phyloP scores from a whole-genome alignment of 2,888 invertebrate genomes.

The Schrankia costaestrigalis region DNA sequence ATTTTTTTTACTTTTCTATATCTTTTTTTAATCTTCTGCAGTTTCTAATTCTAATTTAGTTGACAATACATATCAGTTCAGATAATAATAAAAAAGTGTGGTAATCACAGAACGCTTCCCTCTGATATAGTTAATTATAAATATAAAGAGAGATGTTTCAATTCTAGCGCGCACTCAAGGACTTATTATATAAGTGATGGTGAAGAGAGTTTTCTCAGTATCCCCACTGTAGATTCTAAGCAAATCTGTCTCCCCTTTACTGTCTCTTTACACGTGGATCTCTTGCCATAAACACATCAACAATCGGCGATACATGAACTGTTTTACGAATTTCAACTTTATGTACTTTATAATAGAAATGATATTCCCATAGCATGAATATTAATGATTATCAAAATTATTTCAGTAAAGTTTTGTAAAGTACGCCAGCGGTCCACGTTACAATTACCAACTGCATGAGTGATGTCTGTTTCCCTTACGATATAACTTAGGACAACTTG shows the following conservation, averaged over 20 bases:
- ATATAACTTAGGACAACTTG: slow-evolving; percentile 47
- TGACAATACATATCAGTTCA: too few relatives aligned
- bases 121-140: slow-evolving; percentile 30
- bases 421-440: slow-evolving; percentile 52
- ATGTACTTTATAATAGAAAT: too few relatives aligned
- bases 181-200: slow-evolving; percentile 70
- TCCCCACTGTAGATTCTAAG: slow-evolving; percentile 62
- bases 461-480: slow-evolving; percentile 52
- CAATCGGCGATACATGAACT: too few relatives aligned
- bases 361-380: too few relatives aligned
- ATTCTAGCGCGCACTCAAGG: slow-evolving; percentile 77
- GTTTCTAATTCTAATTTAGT: background rate
- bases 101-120: slow-evolving; percentile 17
- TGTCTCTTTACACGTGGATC: slow-evolving; percentile 49
- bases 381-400: too few relatives aligned
- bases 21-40: background rate
- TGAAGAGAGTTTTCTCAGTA: slow-evolving; percentile 63
- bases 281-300: slow-evolving; percentile 40
- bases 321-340: too few relatives aligned
- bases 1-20: slow-evolving; percentile 1
- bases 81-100: too few relatives aligned
- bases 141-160: slow-evolving; percentile 53
- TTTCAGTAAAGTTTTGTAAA: slow-evolving; percentile 10
- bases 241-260: slow-evolving; percentile 49
- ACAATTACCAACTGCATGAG: slow-evolving; percentile 53